phyloP scores from a whole-genome alignment of 1,140 invertebrate species.

The Magallana angulata region DNA sequence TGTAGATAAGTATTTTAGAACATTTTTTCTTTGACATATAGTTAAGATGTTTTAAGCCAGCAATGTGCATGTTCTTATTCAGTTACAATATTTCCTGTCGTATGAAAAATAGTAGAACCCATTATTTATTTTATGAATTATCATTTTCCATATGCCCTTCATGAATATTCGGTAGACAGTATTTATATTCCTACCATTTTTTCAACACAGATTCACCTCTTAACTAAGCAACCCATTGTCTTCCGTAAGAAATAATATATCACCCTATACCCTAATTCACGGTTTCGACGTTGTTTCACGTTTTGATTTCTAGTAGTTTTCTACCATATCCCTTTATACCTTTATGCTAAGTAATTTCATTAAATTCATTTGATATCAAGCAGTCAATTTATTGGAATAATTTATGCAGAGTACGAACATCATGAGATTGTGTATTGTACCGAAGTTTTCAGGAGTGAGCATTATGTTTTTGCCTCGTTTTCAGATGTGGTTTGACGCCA shows the following conservation, averaged over 20 bases:
- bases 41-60: too few relatives aligned
- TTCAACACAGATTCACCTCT: neutral
- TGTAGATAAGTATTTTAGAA: neutral
- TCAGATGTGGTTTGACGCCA: conserved; percentile 75
- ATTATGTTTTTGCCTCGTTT: conserved; percentile 43
- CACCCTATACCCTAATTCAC: neutral
- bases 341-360: neutral
- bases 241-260: neutral
- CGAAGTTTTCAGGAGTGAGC: neutral
- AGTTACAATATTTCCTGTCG: too few relatives aligned
- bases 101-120: too few relatives aligned
- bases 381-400: too few relatives aligned
- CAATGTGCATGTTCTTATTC: too few relatives aligned
- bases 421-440: neutral
- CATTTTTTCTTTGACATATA: too few relatives aligned
- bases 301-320: conserved; percentile 2
- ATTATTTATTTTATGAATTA: too few relatives aligned
- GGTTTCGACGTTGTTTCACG: neutral
- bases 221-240: neutral
- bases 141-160: too few relatives aligned
- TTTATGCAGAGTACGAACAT: neutral
- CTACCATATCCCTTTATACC: too few relatives aligned
- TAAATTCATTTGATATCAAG: neutral
- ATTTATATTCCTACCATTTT: neutral
- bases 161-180: too few relatives aligned